Conservation (phyloP, 2,797 vertebrate species). For the Tamandua tetradactyla region DNA sequence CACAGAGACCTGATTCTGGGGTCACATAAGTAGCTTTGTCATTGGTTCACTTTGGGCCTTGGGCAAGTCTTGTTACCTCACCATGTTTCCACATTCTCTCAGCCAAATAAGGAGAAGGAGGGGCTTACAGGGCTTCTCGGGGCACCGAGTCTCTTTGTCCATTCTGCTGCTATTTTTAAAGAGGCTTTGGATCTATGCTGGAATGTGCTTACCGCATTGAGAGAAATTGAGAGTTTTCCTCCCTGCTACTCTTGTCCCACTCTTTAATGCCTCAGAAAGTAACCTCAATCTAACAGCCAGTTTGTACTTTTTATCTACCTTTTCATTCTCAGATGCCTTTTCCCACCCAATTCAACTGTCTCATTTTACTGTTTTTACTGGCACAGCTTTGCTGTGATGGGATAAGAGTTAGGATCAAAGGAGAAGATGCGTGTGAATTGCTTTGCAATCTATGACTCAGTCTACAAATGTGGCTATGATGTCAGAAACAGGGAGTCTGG, state of each 20-base stretch:
- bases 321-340: slow-evolving; percentile 70
- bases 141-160: not conserved
- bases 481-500: not conserved
- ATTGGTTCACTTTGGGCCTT: not conserved
- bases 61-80: slow-evolving; percentile 47
- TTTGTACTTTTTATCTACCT: slow-evolving; percentile 61
- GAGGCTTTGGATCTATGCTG: not conserved
- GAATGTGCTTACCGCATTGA: not conserved
- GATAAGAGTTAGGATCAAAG: not conserved
- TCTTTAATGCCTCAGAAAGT: not conserved
- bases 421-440: not conserved
- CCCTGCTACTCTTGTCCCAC: not conserved
- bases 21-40: not conserved
- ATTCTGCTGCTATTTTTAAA: slow-evolving; percentile 57
- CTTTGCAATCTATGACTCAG: not conserved
- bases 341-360: not conserved
- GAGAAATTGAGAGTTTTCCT: not conserved
- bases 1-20: not conserved
- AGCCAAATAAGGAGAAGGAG: not conserved
- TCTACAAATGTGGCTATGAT: not conserved
- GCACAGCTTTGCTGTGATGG: not conserved
- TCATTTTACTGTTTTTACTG: not conserved
- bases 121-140: not conserved
- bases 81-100: not conserved
- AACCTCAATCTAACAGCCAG: slow-evolving; percentile 42